Evolutionary conservation across 2,113 vertebrate genomes (phyloP).

Genomic region (Eira barbara): DNA sequence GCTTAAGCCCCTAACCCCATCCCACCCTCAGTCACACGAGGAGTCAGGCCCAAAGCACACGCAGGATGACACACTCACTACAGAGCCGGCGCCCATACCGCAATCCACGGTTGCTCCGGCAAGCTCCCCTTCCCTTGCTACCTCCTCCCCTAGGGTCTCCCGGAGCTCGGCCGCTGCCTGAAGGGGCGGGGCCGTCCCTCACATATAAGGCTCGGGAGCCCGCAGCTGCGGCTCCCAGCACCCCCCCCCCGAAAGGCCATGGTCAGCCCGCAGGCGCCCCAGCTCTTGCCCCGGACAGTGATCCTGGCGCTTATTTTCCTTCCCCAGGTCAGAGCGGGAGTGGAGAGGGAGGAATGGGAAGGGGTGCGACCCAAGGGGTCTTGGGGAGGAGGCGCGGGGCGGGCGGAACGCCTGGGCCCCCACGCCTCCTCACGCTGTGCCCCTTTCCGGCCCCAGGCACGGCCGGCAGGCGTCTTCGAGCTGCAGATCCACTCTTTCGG

Average conservation of each 20-base stretch:
- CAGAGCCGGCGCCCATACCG: not conserved
- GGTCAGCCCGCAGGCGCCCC: not conserved
- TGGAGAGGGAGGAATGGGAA: not conserved
- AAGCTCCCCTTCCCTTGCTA: not conserved
- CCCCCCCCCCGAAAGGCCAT: constrained; percentile 47
- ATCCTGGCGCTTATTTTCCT: constrained; percentile 54
- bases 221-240: constrained; percentile 28
- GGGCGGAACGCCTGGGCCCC: not conserved
- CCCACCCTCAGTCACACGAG: not conserved
- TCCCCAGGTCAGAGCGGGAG: constrained; percentile 59
- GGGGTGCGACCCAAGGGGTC: not conserved
- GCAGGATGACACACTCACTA: not conserved
- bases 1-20: not conserved
- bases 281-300: not conserved
- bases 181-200: constrained; percentile 60
- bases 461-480: constrained; percentile 88
- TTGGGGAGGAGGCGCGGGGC: not conserved
- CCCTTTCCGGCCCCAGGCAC: constrained; percentile 72
- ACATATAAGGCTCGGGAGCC: constrained; percentile 42
- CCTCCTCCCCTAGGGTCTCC: not conserved
- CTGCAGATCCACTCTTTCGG: constrained; percentile 89
- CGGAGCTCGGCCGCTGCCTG: not conserved
- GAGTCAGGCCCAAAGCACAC: not conserved
- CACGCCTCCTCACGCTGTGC: not conserved
- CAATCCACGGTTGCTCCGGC: not conserved